Percentiles rank a stretch among this genome's conserved stretches.
These are phyloP conservation scores for Cotesia congregata DNA, from an alignment of 2,888 invertebrate species.

Conservation along the genomic window DNA sequence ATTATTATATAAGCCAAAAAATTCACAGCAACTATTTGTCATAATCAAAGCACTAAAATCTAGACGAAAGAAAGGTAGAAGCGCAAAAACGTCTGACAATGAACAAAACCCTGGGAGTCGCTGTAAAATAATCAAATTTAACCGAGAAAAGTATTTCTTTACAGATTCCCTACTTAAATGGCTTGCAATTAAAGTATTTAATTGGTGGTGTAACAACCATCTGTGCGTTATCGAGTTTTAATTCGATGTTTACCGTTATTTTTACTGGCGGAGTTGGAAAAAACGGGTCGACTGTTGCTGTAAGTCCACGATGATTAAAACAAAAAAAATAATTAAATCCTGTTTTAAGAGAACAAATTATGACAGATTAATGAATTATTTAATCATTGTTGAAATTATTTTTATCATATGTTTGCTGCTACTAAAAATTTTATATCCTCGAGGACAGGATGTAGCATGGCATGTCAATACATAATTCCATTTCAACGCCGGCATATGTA, in stretches of 20 bases:
- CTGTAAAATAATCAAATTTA: neutral
- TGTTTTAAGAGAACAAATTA: constrained; percentile 17
- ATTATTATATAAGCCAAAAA: neutral
- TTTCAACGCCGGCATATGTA: neutral
- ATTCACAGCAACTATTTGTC: no score
- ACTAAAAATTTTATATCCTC: constrained; percentile 5
- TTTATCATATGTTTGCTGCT: neutral
- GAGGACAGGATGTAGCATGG: constrained; percentile 65
- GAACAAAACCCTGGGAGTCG: neutral
- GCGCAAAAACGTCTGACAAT: neutral
- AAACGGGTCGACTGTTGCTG: constrained; percentile 98
- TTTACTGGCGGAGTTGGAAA: constrained; percentile 94
- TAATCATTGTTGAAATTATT: neutral
- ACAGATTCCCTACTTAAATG: constrained; percentile 74
- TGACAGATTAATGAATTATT: constrained; percentile 35
- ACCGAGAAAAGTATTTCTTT: constrained; percentile 57
- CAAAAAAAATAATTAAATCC: constrained; percentile 27
- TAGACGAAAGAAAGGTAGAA: neutral
- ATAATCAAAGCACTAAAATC: neutral
- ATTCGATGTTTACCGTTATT: constrained; percentile 79
- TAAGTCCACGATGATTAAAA: constrained; percentile 74
- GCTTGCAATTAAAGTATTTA: constrained; percentile 82
- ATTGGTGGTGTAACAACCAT: constrained; percentile 82
- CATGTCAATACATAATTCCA: constrained; percentile 61
- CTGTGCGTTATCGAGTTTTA: constrained; percentile 81